Evolutionary conservation across 2,797 vertebrate genomes (phyloP), one percentile per base, ranked within the genome.

Genomic region (Phoeniculus purpureus): DNA sequence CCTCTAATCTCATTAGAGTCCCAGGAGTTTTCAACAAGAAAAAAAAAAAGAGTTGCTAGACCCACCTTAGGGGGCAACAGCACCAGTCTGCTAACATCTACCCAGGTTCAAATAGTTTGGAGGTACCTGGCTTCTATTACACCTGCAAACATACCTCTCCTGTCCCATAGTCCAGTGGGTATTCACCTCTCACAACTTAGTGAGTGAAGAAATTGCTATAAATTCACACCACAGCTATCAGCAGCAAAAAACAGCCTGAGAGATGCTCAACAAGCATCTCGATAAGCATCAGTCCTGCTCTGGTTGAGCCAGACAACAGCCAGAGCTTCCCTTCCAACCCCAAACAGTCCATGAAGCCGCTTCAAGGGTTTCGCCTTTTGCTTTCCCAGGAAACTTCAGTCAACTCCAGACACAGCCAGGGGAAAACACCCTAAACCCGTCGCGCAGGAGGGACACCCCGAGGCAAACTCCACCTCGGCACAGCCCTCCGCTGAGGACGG

Each of bases 361-460:
- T 32, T 29, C 13, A 15, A 2, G 11, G 3, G 19, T 29, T 62
- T 21, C 56, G 59, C 9, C 0, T 3, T 5, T 40, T 17, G 15
- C 59, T 72, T 81, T 45, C 34, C 31, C 56, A 31, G 3, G 7
- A 54, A 66, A 6, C 8, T 85, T 77, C 34, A 52, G 14, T 27
- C 45, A 29, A n/a, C 19, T 37, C 23, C 25, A 62, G 1, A 5
- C 25, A 60, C n/a, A 45, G 34, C 6, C 9, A 4, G 2, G 3
- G 32, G 18, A 61, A 62, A 75, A 21, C 12, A 62, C 2, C 2
- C 31, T 21, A 85, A 78, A 48, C 2, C 45, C 31, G 27, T 10
- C 4, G 0, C 52, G 17, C 14, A 21, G 19, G 1, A 34, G 2
- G 10, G 4, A 7, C 20, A 60, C 10, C 4, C 10, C 12, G 15